Evolutionary conservation across 2,888 invertebrate genomes (phyloP).

Genomic region (Temnothorax unifasciatus): DNA sequence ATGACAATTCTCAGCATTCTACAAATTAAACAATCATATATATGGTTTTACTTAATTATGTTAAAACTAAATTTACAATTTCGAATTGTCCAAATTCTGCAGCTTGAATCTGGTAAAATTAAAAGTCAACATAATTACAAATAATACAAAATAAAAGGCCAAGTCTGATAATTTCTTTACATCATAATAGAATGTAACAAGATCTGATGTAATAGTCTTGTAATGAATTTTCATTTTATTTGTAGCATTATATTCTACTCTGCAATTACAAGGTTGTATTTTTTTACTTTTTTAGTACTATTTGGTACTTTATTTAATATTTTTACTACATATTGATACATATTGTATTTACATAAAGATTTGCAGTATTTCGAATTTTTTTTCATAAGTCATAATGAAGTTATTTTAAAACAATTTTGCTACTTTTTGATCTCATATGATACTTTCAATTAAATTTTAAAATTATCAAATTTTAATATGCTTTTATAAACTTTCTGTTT

Average conservation of each 20-base stretch:
- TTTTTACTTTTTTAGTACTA: not conserved
- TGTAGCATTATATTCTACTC: conserved; percentile 6
- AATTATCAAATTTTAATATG: not conserved
- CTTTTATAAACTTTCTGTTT: conserved; percentile 15
- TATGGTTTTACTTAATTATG: not conserved
- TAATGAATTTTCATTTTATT: conserved; percentile 22
- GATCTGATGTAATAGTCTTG: conserved; percentile 12
- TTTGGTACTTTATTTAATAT: conserved; percentile 18
- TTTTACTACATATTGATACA: not conserved
- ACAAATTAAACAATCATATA: not conserved
- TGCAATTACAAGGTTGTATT: conserved; percentile 28
- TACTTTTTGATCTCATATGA: not conserved
- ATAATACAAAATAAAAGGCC: conserved; percentile 6
- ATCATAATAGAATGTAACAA: conserved; percentile 13
- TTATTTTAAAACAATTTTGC: not conserved
- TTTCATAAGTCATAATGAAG: not conserved
- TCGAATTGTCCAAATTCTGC: not conserved
- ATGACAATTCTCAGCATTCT: not conserved
- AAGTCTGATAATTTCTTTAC: conserved; percentile 19
- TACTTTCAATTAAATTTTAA: conserved; percentile 1
- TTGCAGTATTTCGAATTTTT: not conserved
- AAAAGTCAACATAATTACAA: conserved; percentile 4
- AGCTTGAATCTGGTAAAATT: not conserved
- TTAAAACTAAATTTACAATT: conserved; percentile 15
- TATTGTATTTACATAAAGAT: not conserved